Conservation (phyloP, 2,113 vertebrate species). For the Syrmaticus mikado region DNA sequence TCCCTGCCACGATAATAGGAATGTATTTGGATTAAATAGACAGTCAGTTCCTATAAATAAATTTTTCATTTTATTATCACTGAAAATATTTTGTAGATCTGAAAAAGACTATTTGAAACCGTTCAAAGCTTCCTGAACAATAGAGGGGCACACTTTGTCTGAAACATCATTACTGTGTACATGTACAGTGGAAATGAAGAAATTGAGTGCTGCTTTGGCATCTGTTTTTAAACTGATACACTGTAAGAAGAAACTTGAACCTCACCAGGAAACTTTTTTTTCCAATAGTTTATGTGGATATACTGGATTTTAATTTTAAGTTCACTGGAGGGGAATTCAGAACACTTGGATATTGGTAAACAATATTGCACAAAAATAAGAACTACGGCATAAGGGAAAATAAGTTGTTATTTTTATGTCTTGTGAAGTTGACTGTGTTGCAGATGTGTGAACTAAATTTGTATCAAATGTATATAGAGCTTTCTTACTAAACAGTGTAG, state of each 20-base stretch:
- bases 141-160: background rate
- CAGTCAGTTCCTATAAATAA: no score
- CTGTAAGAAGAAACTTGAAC: background rate
- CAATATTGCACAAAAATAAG: background rate
- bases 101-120: background rate
- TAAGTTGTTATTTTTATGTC: background rate
- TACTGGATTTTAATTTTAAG: background rate
- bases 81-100: no score
- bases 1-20: background rate
- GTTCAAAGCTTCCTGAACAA: background rate
- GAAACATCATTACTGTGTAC: conserved; percentile 8
- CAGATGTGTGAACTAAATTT: background rate
- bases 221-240: conserved; percentile 56
- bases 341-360: background rate
- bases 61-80: no score
- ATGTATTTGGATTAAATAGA: background rate
- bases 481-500: background rate
- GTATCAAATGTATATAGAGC: background rate
- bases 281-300: background rate
- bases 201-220: conserved; percentile 19
- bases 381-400: background rate
- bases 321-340: background rate
- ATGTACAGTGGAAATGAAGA: background rate
- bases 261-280: no score
- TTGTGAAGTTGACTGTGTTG: conserved; percentile 21